Evolutionary conservation across 2,113 vertebrate genomes (phyloP).

Genomic region (Anseranas semipalmata): DNA sequence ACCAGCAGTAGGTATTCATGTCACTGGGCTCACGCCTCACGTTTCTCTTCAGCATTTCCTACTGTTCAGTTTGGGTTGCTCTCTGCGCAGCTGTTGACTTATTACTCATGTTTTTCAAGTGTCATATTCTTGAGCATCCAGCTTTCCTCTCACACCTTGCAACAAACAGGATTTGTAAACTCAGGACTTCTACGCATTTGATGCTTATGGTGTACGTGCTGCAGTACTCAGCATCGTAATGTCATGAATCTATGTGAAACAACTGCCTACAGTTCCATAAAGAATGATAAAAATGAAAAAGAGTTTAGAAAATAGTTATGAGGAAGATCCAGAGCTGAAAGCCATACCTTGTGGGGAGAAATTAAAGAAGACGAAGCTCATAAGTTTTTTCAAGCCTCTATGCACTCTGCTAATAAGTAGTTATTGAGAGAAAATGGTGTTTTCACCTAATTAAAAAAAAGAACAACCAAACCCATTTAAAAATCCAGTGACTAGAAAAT

Average conservation of each 20-base stretch:
- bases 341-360: neutral
- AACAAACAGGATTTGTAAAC: neutral
- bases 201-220: fast-evolving
- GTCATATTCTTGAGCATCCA: neutral
- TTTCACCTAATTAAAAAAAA: neutral
- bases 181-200: neutral
- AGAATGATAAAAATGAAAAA: neutral
- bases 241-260: neutral
- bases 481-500: neutral
- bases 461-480: neutral
- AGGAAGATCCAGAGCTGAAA: neutral
- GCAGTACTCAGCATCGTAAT: neutral
- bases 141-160: neutral
- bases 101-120: neutral
- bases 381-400: neutral
- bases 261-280: neutral
- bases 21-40: neutral
- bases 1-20: neutral
- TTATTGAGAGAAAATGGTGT: neutral
- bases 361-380: neutral
- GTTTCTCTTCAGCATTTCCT: neutral
- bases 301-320: neutral
- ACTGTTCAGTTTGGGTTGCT: neutral
- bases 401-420: neutral
- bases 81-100: neutral